Conservation (phyloP, 2,113 vertebrate species). For the Mirounga angustirostris region DNA sequence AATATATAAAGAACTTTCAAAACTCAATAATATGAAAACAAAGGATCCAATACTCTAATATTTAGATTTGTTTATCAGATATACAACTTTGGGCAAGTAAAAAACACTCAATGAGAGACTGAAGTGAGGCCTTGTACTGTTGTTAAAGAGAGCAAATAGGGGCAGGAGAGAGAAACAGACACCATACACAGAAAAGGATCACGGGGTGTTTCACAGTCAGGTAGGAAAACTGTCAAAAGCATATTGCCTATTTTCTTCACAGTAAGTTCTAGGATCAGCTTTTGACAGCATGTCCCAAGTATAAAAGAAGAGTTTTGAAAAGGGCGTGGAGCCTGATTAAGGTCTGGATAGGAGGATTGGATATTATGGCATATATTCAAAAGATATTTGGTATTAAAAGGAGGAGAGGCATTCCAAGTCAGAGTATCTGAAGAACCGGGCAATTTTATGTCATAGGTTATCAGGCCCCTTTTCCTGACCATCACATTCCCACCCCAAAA, state of each 20-base stretch:
- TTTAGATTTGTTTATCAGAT: constrained; percentile 32
- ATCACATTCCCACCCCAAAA: not conserved
- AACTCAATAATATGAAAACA: constrained; percentile 12
- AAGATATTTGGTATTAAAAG: constrained; percentile 8
- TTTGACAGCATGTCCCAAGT: not conserved
- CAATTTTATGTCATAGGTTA: not conserved
- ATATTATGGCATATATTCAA: not conserved
- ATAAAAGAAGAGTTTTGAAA: not conserved
- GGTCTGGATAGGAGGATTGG: not conserved
- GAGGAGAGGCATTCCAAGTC: not conserved
- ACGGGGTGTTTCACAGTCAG: not conserved
- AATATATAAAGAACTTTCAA: constrained; percentile 13
- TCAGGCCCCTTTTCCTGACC: not conserved
- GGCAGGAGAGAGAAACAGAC: not conserved
- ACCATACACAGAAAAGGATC: not conserved
- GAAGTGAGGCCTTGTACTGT: not conserved
- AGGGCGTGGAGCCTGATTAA: constrained; percentile 10
- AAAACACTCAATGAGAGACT: not conserved
- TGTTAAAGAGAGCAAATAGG: not conserved
- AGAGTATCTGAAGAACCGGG: not conserved
- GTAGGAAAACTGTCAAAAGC: not conserved
- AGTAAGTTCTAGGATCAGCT: not conserved
- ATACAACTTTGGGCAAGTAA: not conserved
- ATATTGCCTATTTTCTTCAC: not conserved
- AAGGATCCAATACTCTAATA: not conserved